phyloP scores from a whole-genome alignment of 2,113 vertebrate genomes.

The Polyodon spathula region DNA sequence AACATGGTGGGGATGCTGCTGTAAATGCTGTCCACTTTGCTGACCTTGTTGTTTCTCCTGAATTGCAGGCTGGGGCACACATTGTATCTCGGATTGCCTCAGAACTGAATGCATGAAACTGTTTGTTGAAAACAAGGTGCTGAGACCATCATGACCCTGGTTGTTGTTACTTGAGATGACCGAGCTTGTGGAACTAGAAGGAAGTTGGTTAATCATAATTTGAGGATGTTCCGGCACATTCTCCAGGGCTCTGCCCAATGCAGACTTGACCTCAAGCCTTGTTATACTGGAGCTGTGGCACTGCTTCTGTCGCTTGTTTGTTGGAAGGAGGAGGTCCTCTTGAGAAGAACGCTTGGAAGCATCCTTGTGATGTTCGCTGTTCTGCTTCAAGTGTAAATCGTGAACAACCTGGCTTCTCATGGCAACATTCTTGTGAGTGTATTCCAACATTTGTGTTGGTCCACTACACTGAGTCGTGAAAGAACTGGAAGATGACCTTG shows the following conservation, averaged over 20 bases:
- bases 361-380: slow-evolving; percentile 70
- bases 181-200: slow-evolving; percentile 63
- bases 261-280: slow-evolving; percentile 70
- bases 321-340: slow-evolving; percentile 75
- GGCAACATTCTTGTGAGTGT: slow-evolving; percentile 60
- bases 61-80: slow-evolving; percentile 58
- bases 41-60: slow-evolving; percentile 69
- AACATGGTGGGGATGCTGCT: slow-evolving; percentile 68
- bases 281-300: slow-evolving; percentile 52
- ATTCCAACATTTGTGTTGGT: slow-evolving; percentile 64
- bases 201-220: slow-evolving; percentile 69
- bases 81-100: slow-evolving; percentile 72
- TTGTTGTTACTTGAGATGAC: slow-evolving; percentile 55
- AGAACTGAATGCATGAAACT: slow-evolving; percentile 65
- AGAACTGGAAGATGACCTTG: slow-evolving; percentile 55
- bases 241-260: slow-evolving; percentile 47
- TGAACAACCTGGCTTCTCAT: slow-evolving; percentile 60
- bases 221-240: slow-evolving; percentile 68
- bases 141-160: slow-evolving; percentile 59
- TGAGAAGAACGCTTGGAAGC: slow-evolving; percentile 78
- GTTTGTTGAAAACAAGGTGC: slow-evolving; percentile 70
- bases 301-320: slow-evolving; percentile 81
- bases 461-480: slow-evolving; percentile 60
- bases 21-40: slow-evolving; percentile 62
- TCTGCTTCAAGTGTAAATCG: slow-evolving; percentile 60